Conservation (phyloP, 53 echinoderm and acorn worm genomes). For the Temnopleurus reevesii region DNA sequence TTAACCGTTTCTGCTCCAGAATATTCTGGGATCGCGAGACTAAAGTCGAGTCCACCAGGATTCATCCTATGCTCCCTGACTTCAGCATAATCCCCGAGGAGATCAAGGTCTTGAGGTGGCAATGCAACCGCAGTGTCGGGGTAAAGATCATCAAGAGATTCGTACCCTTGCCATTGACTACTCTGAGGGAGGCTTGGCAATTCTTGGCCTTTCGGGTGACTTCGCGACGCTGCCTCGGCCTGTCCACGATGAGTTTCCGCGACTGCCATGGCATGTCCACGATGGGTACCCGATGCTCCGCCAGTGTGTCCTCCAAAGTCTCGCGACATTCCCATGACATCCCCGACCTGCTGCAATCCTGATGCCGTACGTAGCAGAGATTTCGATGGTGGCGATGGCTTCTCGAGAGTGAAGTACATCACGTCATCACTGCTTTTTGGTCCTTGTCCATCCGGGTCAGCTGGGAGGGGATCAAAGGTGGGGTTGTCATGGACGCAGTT, state of each 20-base stretch:
- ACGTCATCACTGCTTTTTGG: neutral
- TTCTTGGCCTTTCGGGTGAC: neutral
- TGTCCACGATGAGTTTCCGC: too few species aligned
- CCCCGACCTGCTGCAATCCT: neutral
- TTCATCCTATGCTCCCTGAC: neutral
- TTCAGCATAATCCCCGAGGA: neutral
- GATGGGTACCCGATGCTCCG: too few species aligned
- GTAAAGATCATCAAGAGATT: neutral
- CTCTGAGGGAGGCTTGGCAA: neutral
- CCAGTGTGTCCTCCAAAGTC: too few species aligned
- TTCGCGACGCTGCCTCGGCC: too few species aligned
- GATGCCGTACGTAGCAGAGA: neutral
- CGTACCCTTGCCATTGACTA: neutral
- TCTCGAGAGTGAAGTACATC: conserved; percentile 1
- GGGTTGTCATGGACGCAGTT: neutral
- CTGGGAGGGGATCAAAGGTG: neutral
- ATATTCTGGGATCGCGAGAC: neutral
- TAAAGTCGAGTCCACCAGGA: neutral
- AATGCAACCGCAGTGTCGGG: neutral
- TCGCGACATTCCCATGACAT: too few species aligned
- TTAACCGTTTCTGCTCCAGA: neutral
- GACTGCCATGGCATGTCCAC: too few species aligned
- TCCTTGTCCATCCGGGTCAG: neutral
- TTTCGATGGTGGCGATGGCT: neutral
- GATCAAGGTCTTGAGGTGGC: neutral